phyloP scores from a whole-genome alignment of 2,797 vertebrate species.

The Pseudomugil gertrudae region DNA sequence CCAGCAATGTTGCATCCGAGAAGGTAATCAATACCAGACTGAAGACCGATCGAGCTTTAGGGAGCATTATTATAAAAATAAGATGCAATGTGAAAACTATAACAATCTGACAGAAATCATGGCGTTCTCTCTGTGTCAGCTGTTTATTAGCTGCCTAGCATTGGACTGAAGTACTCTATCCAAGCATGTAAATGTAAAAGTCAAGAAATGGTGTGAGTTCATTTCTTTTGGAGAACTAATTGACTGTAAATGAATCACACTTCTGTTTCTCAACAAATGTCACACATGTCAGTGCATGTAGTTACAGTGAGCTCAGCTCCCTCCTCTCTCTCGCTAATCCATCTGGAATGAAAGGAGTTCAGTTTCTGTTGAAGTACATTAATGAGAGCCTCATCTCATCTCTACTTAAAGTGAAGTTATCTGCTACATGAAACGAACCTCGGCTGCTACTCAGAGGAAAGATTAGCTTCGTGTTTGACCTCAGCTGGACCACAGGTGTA shows the following conservation, averaged over 20 bases:
- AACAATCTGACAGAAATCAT: conserved; percentile 13
- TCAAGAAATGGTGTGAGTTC: not conserved
- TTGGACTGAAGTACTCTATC: conserved; percentile 16
- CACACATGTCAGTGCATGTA: conserved; percentile 56
- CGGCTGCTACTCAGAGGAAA: not conserved
- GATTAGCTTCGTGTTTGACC: conserved; percentile 27
- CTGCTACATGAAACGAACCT: conserved; percentile 22
- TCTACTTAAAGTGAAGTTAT: conserved; percentile 10
- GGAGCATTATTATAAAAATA: conserved; percentile 11
- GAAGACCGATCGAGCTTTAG: conserved; percentile 1
- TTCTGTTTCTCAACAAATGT: conserved; percentile 41
- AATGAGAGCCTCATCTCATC: conserved; percentile 28
- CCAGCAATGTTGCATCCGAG: conserved; percentile 10
- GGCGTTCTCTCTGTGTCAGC: conserved; percentile 26
- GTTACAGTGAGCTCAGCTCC: conserved; percentile 24
- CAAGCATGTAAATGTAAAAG: conserved; percentile 29
- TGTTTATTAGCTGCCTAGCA: conserved; percentile 30
- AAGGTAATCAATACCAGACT: conserved; percentile 18
- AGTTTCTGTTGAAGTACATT: conserved; percentile 29
- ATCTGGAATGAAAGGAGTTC: conserved; percentile 50
- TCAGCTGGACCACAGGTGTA: conserved; percentile 26
- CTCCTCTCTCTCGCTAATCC: conserved; percentile 18
- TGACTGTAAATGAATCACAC: conserved; percentile 36
- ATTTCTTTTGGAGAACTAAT: conserved; percentile 38
- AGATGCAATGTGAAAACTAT: not conserved